Evolutionary conservation across 30 jellyfish, hydroid and myxozoan species (phyloP), one percentile per base, ranked within the genome.

Genomic region (Haliclystus octoradiatus): DNA sequence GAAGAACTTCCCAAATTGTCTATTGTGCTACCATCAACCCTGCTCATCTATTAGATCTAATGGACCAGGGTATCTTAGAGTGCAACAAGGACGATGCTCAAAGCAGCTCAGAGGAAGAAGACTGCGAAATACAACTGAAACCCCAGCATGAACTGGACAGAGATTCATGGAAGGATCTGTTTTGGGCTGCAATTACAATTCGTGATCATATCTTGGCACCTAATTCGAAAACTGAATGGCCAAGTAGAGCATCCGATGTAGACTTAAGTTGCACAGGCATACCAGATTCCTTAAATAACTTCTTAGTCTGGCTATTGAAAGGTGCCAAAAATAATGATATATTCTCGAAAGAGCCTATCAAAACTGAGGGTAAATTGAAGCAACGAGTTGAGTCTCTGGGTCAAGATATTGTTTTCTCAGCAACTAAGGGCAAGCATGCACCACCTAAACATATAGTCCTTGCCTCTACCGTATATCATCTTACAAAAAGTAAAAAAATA

Each of bases 361-460:
- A 40, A 19, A 40, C 57, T 5, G 19, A 5, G 19, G 14, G 19
- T 9, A 40, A 19, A 40, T 5, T 40, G 19, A 40, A 40, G 14
- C 9, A 19, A 19, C 19, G 57, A 40, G 57, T 40, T 19, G 19
- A 40, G 9, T 40, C 57, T 40, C 9, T 40, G 14, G 57, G 57
- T 5, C 57, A 40, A 19, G 57, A 40, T 19, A 40, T 40, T 5
- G 14, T 40, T 5, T 53, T 28, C 35, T 26, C 33, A 33, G 72
- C 52, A 52, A 71, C 28, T 3, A 23, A 52, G 31, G 81, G 73
- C 33, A 71, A 71, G 33, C 15, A 52, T 50, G 3, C 30, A 15
- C 28, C 73, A 52, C 81, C 81, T 2, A 71, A 71, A 24, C 81
- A 71, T 25, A 52, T 71, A 1, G 33, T 71, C 2, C 33, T 71